Conservation (phyloP, 2,113 vertebrate species). For the Connochaetes taurinus region DNA sequence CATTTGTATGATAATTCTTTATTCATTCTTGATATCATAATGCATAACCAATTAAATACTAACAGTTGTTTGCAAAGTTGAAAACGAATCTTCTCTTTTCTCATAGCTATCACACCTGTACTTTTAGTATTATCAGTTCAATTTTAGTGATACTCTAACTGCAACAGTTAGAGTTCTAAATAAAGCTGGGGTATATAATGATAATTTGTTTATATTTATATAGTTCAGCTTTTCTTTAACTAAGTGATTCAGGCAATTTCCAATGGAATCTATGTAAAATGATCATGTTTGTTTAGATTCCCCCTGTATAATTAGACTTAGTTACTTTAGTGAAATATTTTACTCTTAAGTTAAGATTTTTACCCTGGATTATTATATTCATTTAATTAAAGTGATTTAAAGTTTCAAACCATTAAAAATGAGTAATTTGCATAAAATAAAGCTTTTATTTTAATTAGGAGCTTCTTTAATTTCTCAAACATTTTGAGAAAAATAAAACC, state of each 20-base stretch:
- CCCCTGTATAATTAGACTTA: not conserved
- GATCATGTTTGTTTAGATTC: not conserved
- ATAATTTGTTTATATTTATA: constrained; percentile 60
- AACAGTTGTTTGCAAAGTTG: constrained; percentile 34
- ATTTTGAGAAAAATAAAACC: not conserved
- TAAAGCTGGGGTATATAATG: constrained; percentile 46
- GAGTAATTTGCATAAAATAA: not conserved
- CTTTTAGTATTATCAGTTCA: constrained; percentile 22
- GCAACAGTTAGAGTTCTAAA: constrained; percentile 59
- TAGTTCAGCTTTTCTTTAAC: constrained; percentile 61
- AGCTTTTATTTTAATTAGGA: not conserved
- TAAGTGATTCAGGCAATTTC: constrained; percentile 63
- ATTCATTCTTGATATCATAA: constrained; percentile 23
- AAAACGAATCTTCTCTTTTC: constrained; percentile 13
- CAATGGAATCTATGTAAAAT: constrained; percentile 46
- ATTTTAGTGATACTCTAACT: constrained; percentile 52
- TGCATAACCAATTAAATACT: constrained; percentile 50
- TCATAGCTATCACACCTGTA: constrained; percentile 24
- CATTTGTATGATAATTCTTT: constrained; percentile 30
- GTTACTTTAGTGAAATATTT: not conserved
- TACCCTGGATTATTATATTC: not conserved
- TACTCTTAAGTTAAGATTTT: not conserved
- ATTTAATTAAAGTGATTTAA: not conserved
- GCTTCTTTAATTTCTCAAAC: not conserved
- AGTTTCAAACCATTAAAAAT: not conserved